Evolutionary conservation across 64 coral and sea anemone genomes (phyloP).

Genomic region (Astreopora myriophthalma): DNA sequence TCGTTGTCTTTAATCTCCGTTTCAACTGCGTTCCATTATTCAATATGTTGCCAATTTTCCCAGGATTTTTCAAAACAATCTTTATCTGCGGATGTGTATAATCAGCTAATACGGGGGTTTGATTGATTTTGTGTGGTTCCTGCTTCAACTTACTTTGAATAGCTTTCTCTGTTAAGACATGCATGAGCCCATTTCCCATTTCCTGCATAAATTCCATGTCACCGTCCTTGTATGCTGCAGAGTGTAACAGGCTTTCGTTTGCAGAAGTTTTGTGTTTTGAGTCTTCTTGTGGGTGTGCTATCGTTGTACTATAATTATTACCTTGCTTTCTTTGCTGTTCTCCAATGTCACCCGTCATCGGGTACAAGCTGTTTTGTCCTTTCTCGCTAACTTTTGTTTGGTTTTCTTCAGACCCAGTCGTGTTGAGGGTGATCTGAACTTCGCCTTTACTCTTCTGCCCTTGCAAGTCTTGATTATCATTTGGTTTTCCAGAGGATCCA

Average conservation of each 20-base stretch:
- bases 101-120: neutral
- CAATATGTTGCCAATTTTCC: neutral
- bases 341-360: neutral
- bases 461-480: neutral
- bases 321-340: neutral
- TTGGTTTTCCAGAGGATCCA: neutral
- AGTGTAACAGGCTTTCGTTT: too few species aligned
- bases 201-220: neutral
- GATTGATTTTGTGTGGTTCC: neutral
- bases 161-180: neutral
- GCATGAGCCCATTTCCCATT: neutral
- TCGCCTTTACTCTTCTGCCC: neutral
- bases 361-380: neutral
- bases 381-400: neutral
- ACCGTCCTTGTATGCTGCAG: neutral
- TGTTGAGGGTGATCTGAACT: neutral
- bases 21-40: neutral
- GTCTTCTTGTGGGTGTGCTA: neutral
- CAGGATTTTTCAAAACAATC: slow-evolving; percentile 7
- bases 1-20: neutral
- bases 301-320: neutral
- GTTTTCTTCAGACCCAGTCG: neutral
- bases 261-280: too few species aligned
- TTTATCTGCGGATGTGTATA: neutral
- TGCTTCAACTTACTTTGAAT: neutral